phyloP scores from a whole-genome alignment of 2,888 invertebrate genomes.

The Sarcophaga variegata region DNA sequence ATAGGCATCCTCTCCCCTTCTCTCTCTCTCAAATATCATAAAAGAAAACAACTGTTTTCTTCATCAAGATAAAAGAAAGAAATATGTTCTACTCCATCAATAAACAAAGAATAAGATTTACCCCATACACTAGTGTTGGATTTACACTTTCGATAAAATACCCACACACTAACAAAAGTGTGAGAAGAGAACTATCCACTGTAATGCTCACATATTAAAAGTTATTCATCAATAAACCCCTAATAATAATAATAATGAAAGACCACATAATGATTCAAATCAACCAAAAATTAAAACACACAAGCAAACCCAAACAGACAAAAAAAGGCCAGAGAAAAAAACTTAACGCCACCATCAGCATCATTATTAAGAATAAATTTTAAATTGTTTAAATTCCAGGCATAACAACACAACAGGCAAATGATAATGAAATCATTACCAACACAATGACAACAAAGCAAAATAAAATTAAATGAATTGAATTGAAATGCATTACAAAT shows the following conservation, averaged over 20 bases:
- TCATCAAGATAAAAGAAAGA: no score
- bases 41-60: no score
- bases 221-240: conserved; percentile 5
- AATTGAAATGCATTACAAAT: conserved; percentile 1
- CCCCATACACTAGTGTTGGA: no score
- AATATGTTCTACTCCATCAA: no score
- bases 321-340: conserved; percentile 5
- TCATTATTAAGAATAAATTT: not conserved
- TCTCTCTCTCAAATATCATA: no score
- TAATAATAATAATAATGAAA: not conserved
- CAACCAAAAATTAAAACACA: not conserved
- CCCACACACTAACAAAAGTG: no score
- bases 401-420: not conserved
- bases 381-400: conserved; percentile 25
- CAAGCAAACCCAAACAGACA: not conserved
- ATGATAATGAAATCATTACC: not conserved
- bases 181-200: no score
- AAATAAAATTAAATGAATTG: not conserved
- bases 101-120: no score
- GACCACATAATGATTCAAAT: conserved; percentile 26
- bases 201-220: no score
- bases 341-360: conserved; percentile 36
- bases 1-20: no score
- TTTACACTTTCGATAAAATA: no score
- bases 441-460: no score